Evolutionary conservation across 1,140 invertebrate species (phyloP).

Genomic region (Trichonephila clavata): DNA sequence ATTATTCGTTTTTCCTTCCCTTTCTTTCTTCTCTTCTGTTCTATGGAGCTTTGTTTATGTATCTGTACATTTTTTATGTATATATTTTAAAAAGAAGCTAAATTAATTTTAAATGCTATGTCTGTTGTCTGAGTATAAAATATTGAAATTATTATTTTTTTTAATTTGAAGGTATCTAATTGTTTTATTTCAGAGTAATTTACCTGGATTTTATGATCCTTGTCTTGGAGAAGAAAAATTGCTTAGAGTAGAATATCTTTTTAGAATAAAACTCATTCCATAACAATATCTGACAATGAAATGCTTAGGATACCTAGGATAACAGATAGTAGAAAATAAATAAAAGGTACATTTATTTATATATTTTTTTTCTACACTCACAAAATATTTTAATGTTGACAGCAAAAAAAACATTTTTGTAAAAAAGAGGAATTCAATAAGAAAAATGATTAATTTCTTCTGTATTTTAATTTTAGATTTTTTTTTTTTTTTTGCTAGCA

Average conservation of each 20-base stretch:
- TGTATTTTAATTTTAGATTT: too few relatives aligned
- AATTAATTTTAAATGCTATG: not conserved
- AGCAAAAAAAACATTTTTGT: too few relatives aligned
- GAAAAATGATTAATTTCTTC: too few relatives aligned
- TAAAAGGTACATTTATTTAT: conserved; percentile 21
- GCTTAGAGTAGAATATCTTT: conserved; percentile 92
- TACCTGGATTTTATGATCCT: conserved; percentile 98
- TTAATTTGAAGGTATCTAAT: not conserved
- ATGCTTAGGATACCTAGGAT: conserved; percentile 87
- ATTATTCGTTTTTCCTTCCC: too few relatives aligned
- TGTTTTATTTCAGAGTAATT: conserved; percentile 88
- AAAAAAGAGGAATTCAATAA: too few relatives aligned
- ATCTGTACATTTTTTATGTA: too few relatives aligned
- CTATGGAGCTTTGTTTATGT: too few relatives aligned
- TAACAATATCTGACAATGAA: conserved; percentile 90
- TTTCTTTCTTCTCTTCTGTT: too few relatives aligned
- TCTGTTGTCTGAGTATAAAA: not conserved
- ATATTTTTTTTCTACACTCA: too few relatives aligned
- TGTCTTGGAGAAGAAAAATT: conserved; percentile 96
- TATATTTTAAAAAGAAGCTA: too few relatives aligned
- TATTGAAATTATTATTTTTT: not conserved
- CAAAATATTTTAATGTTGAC: too few relatives aligned
- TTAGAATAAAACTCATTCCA: conserved; percentile 88
- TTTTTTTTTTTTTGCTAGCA: too few relatives aligned
- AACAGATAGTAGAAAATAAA: conserved; percentile 6